Evolutionary conservation across 2,888 invertebrate species (phyloP).

Genomic region (Trissoscelio sp.): DNA sequence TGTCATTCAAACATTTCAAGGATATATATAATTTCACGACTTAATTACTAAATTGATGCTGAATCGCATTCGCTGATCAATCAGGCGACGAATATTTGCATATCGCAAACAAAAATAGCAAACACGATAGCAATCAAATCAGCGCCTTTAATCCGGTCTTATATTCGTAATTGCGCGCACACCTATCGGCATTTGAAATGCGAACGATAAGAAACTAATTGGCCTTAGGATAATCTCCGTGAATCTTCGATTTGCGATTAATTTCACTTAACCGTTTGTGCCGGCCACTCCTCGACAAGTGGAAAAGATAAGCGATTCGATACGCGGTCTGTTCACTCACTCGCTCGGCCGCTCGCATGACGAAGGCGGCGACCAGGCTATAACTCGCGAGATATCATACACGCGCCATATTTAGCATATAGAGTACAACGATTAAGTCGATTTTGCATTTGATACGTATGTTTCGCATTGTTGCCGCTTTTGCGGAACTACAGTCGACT

Average conservation of each 20-base stretch:
- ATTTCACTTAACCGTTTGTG: constrained; percentile 67
- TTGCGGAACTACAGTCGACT: constrained; percentile 61
- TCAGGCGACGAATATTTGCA: constrained; percentile 43
- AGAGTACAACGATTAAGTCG: constrained; percentile 81
- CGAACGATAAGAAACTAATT: constrained; percentile 48
- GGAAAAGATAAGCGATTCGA: constrained; percentile 78
- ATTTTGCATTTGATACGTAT: constrained; percentile 68
- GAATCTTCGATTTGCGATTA: constrained; percentile 69
- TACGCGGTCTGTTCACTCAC: constrained; percentile 68
- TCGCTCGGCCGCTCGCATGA: constrained; percentile 76
- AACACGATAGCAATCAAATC: constrained; percentile 43
- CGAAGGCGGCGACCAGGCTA: constrained; percentile 82
- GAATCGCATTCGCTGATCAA: constrained; percentile 14
- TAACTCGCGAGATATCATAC: constrained; percentile 82
- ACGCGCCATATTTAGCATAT: constrained; percentile 82
- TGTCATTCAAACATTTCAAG: constrained; percentile 8
- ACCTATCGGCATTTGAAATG: constrained; percentile 29
- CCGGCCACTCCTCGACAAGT: constrained; percentile 64
- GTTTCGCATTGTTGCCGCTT: constrained; percentile 70
- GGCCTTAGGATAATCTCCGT: constrained; percentile 57
- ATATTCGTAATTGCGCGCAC: constrained; percentile 28
- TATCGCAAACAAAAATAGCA: constrained; percentile 30
- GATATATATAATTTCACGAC: constrained; percentile 1
- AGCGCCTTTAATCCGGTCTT: constrained; percentile 15
- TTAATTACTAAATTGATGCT: constrained; percentile 34